These are phyloP conservation scores for Silvanus unidentatus DNA, from an alignment of 2,888 invertebrate genomes.

Conservation along the genomic window DNA sequence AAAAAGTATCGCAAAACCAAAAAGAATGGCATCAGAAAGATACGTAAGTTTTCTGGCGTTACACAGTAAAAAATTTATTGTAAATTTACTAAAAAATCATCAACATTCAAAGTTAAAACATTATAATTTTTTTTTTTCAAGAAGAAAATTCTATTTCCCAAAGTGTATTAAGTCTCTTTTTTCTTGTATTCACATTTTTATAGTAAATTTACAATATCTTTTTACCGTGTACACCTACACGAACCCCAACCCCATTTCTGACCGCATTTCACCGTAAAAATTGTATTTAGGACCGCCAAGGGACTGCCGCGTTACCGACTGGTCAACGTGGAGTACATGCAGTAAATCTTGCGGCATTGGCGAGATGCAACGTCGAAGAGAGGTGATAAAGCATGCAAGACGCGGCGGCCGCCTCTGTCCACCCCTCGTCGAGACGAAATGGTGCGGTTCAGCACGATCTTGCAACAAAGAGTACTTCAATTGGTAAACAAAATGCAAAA, in stretches of 20 bases:
- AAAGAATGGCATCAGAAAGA: constrained; percentile 41
- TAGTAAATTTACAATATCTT: no score
- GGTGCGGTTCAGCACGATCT: constrained; percentile 75
- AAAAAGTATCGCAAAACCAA: constrained; percentile 45
- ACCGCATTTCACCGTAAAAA: no score
- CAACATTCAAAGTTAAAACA: no score
- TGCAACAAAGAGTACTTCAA: constrained; percentile 61
- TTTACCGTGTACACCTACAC: no score
- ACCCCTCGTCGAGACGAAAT: constrained; percentile 75
- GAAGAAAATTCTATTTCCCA: no score
- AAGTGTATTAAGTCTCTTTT: no score
- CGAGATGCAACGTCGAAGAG: constrained; percentile 73
- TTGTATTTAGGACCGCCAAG: constrained; percentile 53
- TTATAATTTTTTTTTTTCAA: no score
- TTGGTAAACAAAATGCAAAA: no score
- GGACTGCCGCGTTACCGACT: constrained; percentile 79
- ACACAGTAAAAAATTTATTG: no score
- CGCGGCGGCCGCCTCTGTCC: constrained; percentile 80
- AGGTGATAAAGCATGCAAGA: constrained; percentile 69
- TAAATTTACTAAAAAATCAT: no score
- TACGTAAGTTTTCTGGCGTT: constrained; percentile 42
- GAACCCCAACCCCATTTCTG: no score
- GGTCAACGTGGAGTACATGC: constrained; percentile 85
- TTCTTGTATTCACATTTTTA: no score
- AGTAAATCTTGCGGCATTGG: constrained; percentile 87